These are phyloP conservation scores for Plumapathes pennacea DNA, from an alignment of 92 coral and sea anemone genomes.

Conservation along the genomic window DNA sequence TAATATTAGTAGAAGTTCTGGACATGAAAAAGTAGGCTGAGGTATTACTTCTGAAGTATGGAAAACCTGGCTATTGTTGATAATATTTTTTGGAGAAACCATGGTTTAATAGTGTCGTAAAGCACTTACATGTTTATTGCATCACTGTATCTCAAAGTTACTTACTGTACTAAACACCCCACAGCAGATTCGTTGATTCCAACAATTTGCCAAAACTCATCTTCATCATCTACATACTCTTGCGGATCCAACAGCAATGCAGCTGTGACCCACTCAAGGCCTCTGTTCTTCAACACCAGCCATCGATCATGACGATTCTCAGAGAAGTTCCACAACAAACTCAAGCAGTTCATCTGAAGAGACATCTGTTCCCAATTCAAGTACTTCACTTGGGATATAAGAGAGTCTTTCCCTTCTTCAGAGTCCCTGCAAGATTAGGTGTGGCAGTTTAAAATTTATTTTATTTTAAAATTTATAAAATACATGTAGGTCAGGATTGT, in stretches of 20 bases:
- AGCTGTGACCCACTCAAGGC: constrained; percentile 55
- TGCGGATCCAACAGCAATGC: constrained; percentile 65
- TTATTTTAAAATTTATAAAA: too few relatives aligned
- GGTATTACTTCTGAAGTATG: too few relatives aligned
- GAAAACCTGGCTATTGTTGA: too few relatives aligned
- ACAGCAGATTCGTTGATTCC: constrained; percentile 84
- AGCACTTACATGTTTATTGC: background rate
- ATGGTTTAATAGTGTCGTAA: background rate
- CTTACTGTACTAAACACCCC: constrained; percentile 88
- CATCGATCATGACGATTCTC: constrained; percentile 72
- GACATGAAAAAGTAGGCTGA: too few relatives aligned
- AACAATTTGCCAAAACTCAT: constrained; percentile 70
- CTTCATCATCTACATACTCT: constrained; percentile 32
- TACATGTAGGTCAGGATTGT: too few relatives aligned
- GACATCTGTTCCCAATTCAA: constrained; percentile 75
- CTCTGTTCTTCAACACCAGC: constrained; percentile 60
- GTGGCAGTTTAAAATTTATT: too few relatives aligned
- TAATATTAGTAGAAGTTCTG: too few relatives aligned
- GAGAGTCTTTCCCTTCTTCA: too few relatives aligned
- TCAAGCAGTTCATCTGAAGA: constrained; percentile 77
- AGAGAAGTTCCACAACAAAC: constrained; percentile 87
- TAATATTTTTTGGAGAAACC: too few relatives aligned
- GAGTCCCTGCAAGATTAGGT: too few relatives aligned
- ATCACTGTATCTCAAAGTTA: background rate
- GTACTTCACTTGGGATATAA: constrained; percentile 21